Percentiles rank a stretch among this genome's conserved stretches.
These are phyloP conservation scores for Atta colombica DNA, from an alignment of 1,140 invertebrate genomes.

Conservation along the genomic window DNA sequence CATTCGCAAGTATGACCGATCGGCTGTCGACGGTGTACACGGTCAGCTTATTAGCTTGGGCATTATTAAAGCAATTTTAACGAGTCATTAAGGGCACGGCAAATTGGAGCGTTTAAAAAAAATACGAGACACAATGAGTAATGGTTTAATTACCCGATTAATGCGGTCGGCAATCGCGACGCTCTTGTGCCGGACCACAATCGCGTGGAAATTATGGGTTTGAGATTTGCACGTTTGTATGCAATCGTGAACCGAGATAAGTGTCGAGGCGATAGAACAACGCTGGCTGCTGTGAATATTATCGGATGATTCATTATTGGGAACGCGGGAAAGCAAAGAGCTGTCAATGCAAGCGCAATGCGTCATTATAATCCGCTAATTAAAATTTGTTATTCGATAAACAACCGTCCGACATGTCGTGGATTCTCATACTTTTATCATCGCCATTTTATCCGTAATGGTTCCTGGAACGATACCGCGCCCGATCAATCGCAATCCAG, in stretches of 20 bases:
- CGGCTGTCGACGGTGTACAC: slow-evolving; percentile 64
- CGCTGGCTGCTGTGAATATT: slow-evolving; percentile 1
- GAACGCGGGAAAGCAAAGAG: neutral
- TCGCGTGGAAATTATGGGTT: slow-evolving; percentile 18
- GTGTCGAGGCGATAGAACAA: neutral
- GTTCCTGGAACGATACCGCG: neutral
- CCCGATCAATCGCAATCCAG: slow-evolving; percentile 31
- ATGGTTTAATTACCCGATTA: slow-evolving; percentile 53
- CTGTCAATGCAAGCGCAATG: neutral
- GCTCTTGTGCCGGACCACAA: neutral
- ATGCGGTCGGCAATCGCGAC: slow-evolving; percentile 27
- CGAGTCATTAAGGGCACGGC: slow-evolving; percentile 54
- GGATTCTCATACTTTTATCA: neutral
- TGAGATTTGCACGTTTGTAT: slow-evolving; percentile 15
- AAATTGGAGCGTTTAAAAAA: slow-evolving; percentile 44
- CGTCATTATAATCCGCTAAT: slow-evolving; percentile 22
- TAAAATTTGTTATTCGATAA: neutral
- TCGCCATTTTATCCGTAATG: neutral
- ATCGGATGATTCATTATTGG: neutral
- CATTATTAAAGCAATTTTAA: slow-evolving; percentile 61
- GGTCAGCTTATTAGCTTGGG: slow-evolving; percentile 50
- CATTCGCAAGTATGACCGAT: slow-evolving; percentile 64
- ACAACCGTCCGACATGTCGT: neutral
- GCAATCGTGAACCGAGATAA: slow-evolving; percentile 25
- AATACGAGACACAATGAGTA: slow-evolving; percentile 47